Evolutionary conservation across 2,113 vertebrate species (phyloP).

Genomic region (Poicephalus meyeri): DNA sequence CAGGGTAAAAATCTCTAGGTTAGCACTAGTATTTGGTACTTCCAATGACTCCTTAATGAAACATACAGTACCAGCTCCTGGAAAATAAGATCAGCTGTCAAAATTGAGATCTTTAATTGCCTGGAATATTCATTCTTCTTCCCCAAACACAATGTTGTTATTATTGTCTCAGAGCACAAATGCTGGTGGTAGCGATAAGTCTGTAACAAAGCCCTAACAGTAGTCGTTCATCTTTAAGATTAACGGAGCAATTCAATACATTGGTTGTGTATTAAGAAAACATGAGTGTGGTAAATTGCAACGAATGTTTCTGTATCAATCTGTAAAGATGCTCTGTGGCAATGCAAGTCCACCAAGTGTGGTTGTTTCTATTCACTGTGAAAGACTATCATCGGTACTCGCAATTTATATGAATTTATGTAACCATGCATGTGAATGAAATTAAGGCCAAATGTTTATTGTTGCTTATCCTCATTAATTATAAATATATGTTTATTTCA

Average conservation of each 20-base stretch:
- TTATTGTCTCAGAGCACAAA: not conserved
- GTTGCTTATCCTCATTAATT: not conserved
- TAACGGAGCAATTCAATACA: not conserved
- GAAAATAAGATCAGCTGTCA: not conserved
- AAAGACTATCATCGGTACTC: not conserved
- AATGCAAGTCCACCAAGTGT: not conserved
- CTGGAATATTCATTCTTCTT: not conserved
- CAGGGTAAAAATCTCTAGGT: not conserved
- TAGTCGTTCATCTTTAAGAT: slow-evolving; percentile 32
- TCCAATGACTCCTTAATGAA: not conserved
- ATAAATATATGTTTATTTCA: not conserved
- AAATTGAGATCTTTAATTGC: not conserved
- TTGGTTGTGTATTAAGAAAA: slow-evolving; percentile 21
- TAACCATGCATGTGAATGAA: not conserved
- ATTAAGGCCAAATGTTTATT: not conserved
- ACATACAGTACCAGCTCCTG: not conserved
- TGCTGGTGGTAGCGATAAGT: not conserved
- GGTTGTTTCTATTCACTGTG: not conserved
- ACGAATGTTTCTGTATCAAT: not conserved
- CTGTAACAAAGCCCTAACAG: slow-evolving; percentile 1
- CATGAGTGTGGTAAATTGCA: not conserved
- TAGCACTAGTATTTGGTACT: not conserved
- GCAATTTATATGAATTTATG: not conserved
- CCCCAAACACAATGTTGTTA: not conserved
- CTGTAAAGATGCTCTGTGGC: not conserved